A percentile compares a stretch with the other conserved stretches of the same genome.
These are phyloP conservation scores for Poecile atricapillus DNA, from an alignment of 2,113 vertebrate species.

Conservation along the genomic window DNA sequence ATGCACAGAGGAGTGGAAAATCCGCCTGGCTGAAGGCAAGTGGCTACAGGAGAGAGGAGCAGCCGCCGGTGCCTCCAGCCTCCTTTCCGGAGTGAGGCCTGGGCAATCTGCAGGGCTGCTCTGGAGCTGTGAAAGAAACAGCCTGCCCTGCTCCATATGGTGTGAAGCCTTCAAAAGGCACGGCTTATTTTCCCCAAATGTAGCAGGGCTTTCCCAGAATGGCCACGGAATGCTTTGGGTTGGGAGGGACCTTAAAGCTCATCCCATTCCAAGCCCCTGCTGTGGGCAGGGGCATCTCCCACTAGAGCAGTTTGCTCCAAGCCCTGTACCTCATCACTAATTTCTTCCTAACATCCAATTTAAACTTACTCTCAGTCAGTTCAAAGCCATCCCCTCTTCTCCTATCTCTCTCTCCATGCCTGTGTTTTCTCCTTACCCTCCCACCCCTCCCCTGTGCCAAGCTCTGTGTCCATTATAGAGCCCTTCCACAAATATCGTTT, in stretches of 20 bases:
- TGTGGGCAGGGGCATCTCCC: background rate
- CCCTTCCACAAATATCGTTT: background rate
- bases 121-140: background rate
- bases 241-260: background rate
- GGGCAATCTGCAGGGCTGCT: background rate
- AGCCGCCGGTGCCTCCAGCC: background rate
- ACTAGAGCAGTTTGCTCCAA: background rate
- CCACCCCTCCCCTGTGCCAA: fast-evolving
- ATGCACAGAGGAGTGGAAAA: background rate
- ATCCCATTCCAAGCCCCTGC: background rate
- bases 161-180: background rate
- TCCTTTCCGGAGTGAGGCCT: background rate
- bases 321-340: background rate
- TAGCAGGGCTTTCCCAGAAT: background rate
- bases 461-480: background rate
- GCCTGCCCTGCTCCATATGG: background rate
- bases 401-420: background rate
- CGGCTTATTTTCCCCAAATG: background rate
- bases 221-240: fast-evolving
- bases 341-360: background rate
- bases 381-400: background rate
- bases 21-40: background rate
- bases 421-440: background rate
- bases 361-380: background rate
- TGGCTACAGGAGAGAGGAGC: background rate